Conservation (phyloP, 2,797 vertebrate species). For the Clamator glandarius region DNA sequence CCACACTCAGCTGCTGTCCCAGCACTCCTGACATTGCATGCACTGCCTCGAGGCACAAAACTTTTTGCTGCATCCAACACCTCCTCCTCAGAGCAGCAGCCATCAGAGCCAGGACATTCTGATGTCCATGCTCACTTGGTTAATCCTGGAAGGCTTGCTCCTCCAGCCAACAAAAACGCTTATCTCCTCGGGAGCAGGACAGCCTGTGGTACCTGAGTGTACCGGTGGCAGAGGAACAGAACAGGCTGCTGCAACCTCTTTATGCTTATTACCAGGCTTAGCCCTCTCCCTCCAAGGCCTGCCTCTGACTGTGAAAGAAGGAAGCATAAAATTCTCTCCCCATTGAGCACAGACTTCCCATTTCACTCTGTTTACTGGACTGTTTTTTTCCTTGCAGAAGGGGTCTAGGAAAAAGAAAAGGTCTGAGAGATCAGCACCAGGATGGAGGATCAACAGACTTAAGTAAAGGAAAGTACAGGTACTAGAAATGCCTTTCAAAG, state of each 20-base stretch:
- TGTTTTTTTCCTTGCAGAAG: background rate
- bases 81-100: background rate
- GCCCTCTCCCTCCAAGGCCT: background rate
- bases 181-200: background rate
- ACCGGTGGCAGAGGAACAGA: background rate
- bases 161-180: background rate
- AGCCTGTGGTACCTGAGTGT: fast-evolving
- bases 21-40: fast-evolving
- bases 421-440: background rate
- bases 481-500: background rate
- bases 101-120: background rate
- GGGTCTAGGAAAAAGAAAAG: background rate
- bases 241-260: background rate
- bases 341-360: background rate
- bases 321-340: background rate
- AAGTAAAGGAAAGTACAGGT: background rate
- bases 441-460: background rate
- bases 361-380: background rate
- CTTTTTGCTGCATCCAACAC: background rate
- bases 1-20: background rate
- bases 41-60: background rate
- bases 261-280: background rate
- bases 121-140: fast-evolving
- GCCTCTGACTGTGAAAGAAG: background rate
- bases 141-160: background rate